These are phyloP conservation scores for Carpatolechia fugitivella DNA, from an alignment of 2,888 invertebrate genomes.

Conservation along the genomic window DNA sequence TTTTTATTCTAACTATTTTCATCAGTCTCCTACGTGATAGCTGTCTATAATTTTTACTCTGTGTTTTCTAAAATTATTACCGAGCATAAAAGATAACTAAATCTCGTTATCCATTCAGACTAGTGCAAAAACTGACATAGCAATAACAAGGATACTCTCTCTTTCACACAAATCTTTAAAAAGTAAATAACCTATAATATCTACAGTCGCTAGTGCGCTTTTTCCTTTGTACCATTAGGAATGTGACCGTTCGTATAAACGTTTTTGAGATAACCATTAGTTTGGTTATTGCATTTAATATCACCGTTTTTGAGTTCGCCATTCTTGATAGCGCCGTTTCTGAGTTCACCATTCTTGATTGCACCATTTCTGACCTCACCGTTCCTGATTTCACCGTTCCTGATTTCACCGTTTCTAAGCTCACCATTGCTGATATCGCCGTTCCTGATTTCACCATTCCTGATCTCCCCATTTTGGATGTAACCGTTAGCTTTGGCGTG, in stretches of 20 bases:
- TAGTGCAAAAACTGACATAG: neutral
- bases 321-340: slow-evolving; percentile 22
- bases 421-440: slow-evolving; percentile 19
- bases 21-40: no score
- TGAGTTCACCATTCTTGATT: slow-evolving; percentile 22
- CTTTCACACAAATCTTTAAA: slow-evolving; percentile 13
- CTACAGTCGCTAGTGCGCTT: slow-evolving; percentile 51
- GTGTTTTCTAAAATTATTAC: no score
- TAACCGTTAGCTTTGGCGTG: slow-evolving; percentile 36
- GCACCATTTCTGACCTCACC: slow-evolving; percentile 29
- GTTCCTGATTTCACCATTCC: slow-evolving; percentile 23
- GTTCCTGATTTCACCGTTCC: slow-evolving; percentile 19
- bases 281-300: slow-evolving; percentile 13
- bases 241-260: slow-evolving; percentile 37
- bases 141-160: neutral
- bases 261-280: slow-evolving; percentile 32
- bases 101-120: neutral
- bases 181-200: slow-evolving; percentile 19
- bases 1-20: no score
- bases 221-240: slow-evolving; percentile 49
- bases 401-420: slow-evolving; percentile 31
- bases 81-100: no score
- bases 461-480: slow-evolving; percentile 28
- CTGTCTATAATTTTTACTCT: no score
- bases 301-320: slow-evolving; percentile 32